These are phyloP conservation scores for Myotis lucifugus DNA, from an alignment of 2,113 vertebrate genomes.

Conservation along the genomic window DNA sequence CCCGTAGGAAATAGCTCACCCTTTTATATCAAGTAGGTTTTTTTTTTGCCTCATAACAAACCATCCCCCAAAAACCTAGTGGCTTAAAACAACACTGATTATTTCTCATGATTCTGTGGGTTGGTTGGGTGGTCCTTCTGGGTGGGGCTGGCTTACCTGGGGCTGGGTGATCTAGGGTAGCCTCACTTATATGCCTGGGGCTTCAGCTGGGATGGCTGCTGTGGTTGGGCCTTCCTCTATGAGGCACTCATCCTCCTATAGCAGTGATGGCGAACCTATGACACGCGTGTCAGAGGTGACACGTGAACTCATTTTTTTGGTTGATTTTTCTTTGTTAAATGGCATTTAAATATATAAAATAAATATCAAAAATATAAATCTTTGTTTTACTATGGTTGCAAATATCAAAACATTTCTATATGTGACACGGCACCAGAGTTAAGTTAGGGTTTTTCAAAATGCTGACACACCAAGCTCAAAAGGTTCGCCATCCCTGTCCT, in stretches of 20 bases:
- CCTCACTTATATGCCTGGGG: neutral
- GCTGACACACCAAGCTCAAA: too few relatives aligned
- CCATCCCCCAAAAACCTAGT: neutral
- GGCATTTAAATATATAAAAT: too few relatives aligned
- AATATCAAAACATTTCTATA: too few relatives aligned
- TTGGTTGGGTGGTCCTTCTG: neutral
- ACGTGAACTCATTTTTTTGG: too few relatives aligned
- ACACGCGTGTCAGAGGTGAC: too few relatives aligned
- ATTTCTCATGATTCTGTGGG: neutral
- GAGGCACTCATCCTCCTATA: neutral
- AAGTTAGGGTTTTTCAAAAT: too few relatives aligned
- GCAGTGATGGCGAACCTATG: too few relatives aligned
- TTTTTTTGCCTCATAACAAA: conserved; percentile 26
- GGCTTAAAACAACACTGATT: neutral
- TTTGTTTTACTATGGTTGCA: too few relatives aligned
- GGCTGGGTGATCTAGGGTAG: neutral
- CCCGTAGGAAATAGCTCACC: neutral
- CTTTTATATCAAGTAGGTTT: neutral
- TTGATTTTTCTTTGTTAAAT: too few relatives aligned
- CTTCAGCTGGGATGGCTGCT: neutral
- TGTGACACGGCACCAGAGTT: too few relatives aligned
- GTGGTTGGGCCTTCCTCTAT: neutral
- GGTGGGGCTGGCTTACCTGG: neutral
- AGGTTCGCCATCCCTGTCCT: neutral
- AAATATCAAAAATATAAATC: too few relatives aligned